These are phyloP conservation scores for rabbit (Oryctolagus cuniculus) DNA, from an alignment of 2,113 vertebrate genomes.

Conservation along the genomic window DNA sequence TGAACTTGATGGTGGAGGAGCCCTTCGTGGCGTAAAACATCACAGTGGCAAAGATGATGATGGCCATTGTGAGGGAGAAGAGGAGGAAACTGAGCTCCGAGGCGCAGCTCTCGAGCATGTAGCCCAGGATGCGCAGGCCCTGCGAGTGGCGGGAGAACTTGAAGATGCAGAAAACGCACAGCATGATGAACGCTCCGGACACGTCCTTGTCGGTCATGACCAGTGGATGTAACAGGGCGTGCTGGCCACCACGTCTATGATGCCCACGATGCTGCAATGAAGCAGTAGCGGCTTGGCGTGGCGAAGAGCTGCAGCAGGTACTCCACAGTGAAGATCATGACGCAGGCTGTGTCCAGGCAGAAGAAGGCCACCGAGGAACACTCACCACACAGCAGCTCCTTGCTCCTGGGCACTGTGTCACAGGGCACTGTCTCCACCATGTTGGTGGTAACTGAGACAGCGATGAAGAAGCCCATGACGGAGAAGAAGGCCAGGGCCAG, in stretches of 20 bases:
- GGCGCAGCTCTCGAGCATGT: conserved; percentile 98
- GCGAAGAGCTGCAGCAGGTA: conserved; percentile 97
- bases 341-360: conserved; percentile 98
- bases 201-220: conserved; percentile 99
- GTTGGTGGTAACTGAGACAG: conserved; percentile 97
- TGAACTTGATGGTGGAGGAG: conserved; percentile 98
- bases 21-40: conserved; percentile 99
- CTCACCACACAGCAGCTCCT: conserved; percentile 96
- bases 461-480: conserved; percentile 98
- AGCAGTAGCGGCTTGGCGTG: conserved; percentile 96
- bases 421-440: conserved; percentile 96
- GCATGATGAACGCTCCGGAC: conserved; percentile 97
- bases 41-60: conserved; percentile 99
- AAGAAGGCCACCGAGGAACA: conserved; percentile 97
- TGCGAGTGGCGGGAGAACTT: conserved; percentile 99
- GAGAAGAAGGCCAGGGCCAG: conserved; percentile 99
- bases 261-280: conserved; percentile 99
- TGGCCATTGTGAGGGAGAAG: conserved; percentile 99
- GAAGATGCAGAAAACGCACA: conserved; percentile 98
- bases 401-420: conserved; percentile 94
- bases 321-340: conserved; percentile 99
- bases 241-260: conserved; percentile 99
- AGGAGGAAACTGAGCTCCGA: conserved; percentile 98
- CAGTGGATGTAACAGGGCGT: conserved; percentile 98
- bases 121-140: conserved; percentile 97